Evolutionary conservation across 2,113 vertebrate genomes (phyloP).

Genomic region (Centrocercus urophasianus): DNA sequence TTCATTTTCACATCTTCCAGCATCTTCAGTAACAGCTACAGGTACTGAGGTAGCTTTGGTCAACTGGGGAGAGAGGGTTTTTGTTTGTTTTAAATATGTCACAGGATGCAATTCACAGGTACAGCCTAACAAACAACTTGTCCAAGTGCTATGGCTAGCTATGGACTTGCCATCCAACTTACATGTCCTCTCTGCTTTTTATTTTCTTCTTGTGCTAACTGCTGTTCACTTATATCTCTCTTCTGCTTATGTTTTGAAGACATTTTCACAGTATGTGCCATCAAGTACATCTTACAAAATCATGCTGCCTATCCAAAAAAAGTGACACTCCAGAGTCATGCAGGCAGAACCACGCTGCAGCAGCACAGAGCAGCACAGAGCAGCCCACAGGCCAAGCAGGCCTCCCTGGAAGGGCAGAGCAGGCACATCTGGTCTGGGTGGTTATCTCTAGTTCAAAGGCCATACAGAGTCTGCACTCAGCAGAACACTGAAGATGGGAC

Average conservation of each 20-base stretch:
- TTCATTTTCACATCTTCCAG: neutral
- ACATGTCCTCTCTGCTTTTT: fast-evolving
- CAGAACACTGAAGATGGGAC: neutral
- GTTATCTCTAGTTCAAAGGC: fast-evolving
- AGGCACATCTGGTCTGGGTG: no score
- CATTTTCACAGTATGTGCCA: neutral
- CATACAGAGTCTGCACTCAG: neutral
- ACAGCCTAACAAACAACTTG: neutral
- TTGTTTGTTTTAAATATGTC: neutral
- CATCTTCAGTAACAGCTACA: neutral
- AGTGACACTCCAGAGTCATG: fast-evolving
- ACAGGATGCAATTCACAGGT: neutral
- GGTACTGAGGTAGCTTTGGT: neutral
- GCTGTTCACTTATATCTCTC: neutral
- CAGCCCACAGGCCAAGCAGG: neutral
- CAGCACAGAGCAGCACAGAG: neutral
- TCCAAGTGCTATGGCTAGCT: neutral
- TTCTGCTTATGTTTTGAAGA: neutral
- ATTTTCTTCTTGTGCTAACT: neutral
- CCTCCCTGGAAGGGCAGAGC: neutral
- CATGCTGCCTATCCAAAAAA: neutral
- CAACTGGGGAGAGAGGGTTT: neutral
- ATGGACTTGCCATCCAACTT: neutral
- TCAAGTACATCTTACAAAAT: neutral
- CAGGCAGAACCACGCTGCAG: neutral